Conservation (phyloP, 1,140 invertebrate species). For the Lysiphlebus fabarum region DNA sequence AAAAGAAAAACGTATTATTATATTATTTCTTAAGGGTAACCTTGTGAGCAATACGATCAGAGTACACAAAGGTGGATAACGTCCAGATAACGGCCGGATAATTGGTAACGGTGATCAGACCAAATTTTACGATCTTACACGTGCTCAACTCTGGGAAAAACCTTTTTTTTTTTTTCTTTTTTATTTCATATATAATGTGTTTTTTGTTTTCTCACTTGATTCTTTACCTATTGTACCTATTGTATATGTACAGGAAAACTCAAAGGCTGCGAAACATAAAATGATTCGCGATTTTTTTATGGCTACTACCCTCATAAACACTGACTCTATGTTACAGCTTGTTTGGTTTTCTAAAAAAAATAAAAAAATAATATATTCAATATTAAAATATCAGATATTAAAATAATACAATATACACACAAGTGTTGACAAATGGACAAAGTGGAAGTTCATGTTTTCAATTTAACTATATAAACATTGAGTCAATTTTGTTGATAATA, state of each 20-base stretch:
- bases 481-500: conserved; percentile 53
- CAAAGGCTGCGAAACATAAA: conserved; percentile 31
- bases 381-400: neutral
- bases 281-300: conserved; percentile 47
- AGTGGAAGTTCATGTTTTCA: conserved; percentile 54
- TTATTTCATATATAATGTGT: conserved; percentile 13
- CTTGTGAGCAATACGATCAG: neutral
- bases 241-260: too few relatives aligned
- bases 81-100: conserved; percentile 54
- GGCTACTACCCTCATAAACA: conserved; percentile 50
- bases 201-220: conserved; percentile 24
- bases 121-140: conserved; percentile 55
- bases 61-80: conserved; percentile 37
- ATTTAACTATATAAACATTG: conserved; percentile 52
- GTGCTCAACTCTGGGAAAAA: conserved; percentile 34
- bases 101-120: conserved; percentile 56
- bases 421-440: conserved; percentile 27
- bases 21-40: neutral
- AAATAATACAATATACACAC: conserved; percentile 18
- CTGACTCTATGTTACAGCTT: conserved; percentile 49
- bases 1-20: conserved; percentile 6
- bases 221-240: too few relatives aligned
- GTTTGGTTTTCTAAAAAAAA: conserved; percentile 42
- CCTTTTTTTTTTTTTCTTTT: conserved; percentile 15
- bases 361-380: too few relatives aligned